A percentile compares a stretch with the other conserved stretches of the same genome.
Conservation (phyloP, 2,888 invertebrate species). For the Diplolepis rosae region DNA sequence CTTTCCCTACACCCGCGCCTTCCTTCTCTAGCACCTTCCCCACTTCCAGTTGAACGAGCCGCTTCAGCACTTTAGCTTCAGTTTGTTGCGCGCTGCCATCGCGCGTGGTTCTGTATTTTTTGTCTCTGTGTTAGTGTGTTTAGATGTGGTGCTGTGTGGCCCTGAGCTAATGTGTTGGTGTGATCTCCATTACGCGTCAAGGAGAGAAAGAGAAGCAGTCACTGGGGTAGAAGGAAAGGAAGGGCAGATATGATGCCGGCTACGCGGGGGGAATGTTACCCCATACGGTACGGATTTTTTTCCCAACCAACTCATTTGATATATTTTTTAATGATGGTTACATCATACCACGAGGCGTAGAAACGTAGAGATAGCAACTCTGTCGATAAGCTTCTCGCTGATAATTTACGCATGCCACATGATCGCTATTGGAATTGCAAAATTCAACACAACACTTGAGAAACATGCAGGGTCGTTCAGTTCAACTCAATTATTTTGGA, state of each 20-base stretch:
- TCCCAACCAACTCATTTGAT: not conserved
- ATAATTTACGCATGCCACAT: conserved; percentile 22
- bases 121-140: conserved; percentile 42
- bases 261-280: conserved; percentile 70
- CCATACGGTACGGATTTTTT: conserved; percentile 66
- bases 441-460: conserved; percentile 5
- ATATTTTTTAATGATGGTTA: conserved; percentile 8
- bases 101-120: conserved; percentile 49
- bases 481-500: not conserved
- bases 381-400: conserved; percentile 5
- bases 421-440: conserved; percentile 22
- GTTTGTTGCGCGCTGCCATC: conserved; percentile 65
- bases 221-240: conserved; percentile 35
- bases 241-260: conserved; percentile 62
- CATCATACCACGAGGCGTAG: conserved; percentile 18
- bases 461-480: conserved; percentile 11
- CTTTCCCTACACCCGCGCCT: conserved; percentile 36
- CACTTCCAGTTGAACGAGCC: conserved; percentile 49
- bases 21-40: conserved; percentile 46
- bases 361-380: not conserved
- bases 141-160: conserved; percentile 27
- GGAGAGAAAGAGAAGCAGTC: conserved; percentile 37
- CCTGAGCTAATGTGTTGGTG: conserved; percentile 34
- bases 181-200: conserved; percentile 23
- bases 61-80: conserved; percentile 53